Percentiles rank a stretch among this genome's conserved stretches.
These are phyloP conservation scores for Acleris holmiana DNA, from an alignment of 2,888 invertebrate genomes.

Conservation along the genomic window DNA sequence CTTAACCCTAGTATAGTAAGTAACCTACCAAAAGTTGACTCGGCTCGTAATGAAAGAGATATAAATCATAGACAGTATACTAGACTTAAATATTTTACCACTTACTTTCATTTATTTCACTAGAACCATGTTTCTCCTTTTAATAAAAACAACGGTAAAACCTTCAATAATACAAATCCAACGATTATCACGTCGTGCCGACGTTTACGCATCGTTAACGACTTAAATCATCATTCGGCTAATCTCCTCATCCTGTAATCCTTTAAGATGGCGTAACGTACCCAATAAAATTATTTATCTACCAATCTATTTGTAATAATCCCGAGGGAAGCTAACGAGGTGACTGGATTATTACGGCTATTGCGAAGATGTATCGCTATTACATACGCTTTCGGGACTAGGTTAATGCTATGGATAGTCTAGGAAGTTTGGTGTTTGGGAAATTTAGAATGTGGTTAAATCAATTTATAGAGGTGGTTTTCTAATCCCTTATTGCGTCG, in stretches of 20 bases:
- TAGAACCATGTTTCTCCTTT: no score
- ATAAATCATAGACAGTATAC: no score
- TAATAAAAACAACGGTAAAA: no score
- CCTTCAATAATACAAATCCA: background rate
- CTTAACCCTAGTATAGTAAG: no score
- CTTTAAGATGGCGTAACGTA: constrained; percentile 48
- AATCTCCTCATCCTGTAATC: constrained; percentile 53
- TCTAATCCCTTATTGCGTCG: no score
- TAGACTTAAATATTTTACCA: no score
- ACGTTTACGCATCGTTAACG: constrained; percentile 50
- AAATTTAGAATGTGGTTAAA: no score
- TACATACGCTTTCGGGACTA: constrained; percentile 19
- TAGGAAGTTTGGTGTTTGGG: background rate
- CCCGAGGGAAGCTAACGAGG: constrained; percentile 28
- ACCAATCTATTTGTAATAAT: constrained; percentile 32
- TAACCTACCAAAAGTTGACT: no score
- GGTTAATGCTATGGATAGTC: background rate
- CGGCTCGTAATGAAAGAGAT: no score
- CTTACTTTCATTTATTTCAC: no score
- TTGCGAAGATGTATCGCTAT: constrained; percentile 18
- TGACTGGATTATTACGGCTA: constrained; percentile 27
- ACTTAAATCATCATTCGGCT: constrained; percentile 42
- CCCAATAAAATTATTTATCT: constrained; percentile 54
- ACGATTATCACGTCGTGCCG: background rate
- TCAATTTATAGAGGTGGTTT: no score